Evolutionary conservation across 2,797 vertebrate species (phyloP).

Genomic region (Pelobates cultripes): DNA sequence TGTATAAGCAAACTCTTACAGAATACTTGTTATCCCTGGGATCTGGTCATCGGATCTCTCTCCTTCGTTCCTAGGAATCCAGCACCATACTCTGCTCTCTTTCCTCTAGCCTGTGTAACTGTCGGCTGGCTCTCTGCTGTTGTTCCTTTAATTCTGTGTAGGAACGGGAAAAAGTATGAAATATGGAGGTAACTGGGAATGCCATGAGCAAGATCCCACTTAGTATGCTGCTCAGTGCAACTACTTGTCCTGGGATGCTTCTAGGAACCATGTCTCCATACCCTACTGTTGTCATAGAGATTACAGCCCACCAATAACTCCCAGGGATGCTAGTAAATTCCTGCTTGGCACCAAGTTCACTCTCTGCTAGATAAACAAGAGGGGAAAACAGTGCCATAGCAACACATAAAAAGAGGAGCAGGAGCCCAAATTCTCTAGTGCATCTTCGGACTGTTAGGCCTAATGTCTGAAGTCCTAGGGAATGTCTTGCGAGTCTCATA

Average conservation of each 20-base stretch:
- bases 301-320: conserved; percentile 98
- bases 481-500: conserved; percentile 91
- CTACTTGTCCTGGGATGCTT: conserved; percentile 94
- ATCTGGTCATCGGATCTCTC: background rate
- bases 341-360: conserved; percentile 91
- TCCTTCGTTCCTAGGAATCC: conserved; percentile 56
- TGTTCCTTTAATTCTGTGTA: conserved; percentile 93
- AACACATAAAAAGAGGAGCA: conserved; percentile 92
- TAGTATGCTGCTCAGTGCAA: conserved; percentile 94
- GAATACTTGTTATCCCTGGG: background rate
- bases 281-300: conserved; percentile 97
- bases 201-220: conserved; percentile 97
- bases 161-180: conserved; percentile 95
- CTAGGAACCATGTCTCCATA: conserved; percentile 97
- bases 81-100: conserved; percentile 72
- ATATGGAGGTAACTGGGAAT: conserved; percentile 95
- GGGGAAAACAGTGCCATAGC: conserved; percentile 95
- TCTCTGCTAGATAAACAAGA: conserved; percentile 90
- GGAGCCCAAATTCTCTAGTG: conserved; percentile 88
- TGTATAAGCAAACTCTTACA: background rate
- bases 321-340: conserved; percentile 95
- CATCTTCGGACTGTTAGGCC: conserved; percentile 90
- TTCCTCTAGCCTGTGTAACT: conserved; percentile 76
- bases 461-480: conserved; percentile 88
- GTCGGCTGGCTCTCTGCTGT: conserved; percentile 79